Percentiles rank a stretch among this genome's conserved stretches.
These are phyloP conservation scores for Platynereis dumerilii DNA, from an alignment of 2,888 invertebrate species.

Conservation along the genomic window DNA sequence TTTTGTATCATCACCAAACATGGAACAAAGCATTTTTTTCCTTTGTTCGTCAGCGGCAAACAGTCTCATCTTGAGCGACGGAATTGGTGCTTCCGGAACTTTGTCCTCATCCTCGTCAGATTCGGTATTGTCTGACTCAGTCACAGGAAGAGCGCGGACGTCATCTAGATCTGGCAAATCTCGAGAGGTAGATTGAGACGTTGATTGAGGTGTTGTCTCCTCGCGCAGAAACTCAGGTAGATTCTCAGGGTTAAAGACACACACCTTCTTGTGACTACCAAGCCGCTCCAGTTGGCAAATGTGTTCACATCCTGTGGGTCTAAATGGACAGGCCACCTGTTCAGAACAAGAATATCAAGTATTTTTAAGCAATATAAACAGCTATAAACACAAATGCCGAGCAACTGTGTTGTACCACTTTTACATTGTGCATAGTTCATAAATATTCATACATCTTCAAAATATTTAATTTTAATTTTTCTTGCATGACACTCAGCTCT, in stretches of 20 bases:
- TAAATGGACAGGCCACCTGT: slow-evolving; percentile 52
- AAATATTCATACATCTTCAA: too few relatives aligned
- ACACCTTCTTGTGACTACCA: slow-evolving; percentile 44
- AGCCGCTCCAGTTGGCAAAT: slow-evolving; percentile 46
- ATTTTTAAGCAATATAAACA: background rate
- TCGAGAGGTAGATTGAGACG: too few relatives aligned
- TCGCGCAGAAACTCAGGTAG: slow-evolving; percentile 46
- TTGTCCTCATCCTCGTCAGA: slow-evolving; percentile 11
- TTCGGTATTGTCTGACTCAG: background rate
- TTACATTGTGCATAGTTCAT: too few relatives aligned
- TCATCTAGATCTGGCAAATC: too few relatives aligned
- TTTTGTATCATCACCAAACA: slow-evolving; percentile 43
- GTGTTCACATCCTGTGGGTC: slow-evolving; percentile 46
- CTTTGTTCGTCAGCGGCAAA: slow-evolving; percentile 43
- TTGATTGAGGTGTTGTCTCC: background rate
- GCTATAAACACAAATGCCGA: too few relatives aligned
- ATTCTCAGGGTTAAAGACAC: slow-evolving; percentile 50
- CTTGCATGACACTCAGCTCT: too few relatives aligned
- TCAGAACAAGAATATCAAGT: slow-evolving; percentile 7
- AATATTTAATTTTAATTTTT: too few relatives aligned
- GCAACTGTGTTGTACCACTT: too few relatives aligned
- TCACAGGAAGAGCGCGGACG: too few relatives aligned
- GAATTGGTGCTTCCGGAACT: slow-evolving; percentile 42
- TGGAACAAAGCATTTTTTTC: slow-evolving; percentile 42
- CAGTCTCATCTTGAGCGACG: slow-evolving; percentile 48